Conservation (phyloP, 2,888 invertebrate species). For the Deilephila elpenor region DNA sequence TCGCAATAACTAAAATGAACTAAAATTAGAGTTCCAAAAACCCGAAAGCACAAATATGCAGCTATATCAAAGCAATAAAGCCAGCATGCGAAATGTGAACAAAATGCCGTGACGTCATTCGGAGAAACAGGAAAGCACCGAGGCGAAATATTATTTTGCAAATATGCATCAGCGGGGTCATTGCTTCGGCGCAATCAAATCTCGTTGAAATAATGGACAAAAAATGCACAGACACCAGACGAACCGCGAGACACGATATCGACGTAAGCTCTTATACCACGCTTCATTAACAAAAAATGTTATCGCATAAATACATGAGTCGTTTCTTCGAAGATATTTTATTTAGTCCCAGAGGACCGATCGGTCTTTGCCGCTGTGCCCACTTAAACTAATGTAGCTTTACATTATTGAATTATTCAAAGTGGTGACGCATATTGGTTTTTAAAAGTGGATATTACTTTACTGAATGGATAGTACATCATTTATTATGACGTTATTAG, state of each 20-base stretch:
- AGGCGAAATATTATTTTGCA: constrained; percentile 37
- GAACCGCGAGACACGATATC: constrained; percentile 19
- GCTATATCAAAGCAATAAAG: neutral
- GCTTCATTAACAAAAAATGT: constrained; percentile 19
- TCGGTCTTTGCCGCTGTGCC: neutral
- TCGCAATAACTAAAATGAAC: too few species aligned
- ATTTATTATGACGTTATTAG: too few species aligned
- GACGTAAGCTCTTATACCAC: constrained; percentile 15
- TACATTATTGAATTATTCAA: neutral
- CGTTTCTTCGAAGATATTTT: neutral
- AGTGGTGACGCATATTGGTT: neutral
- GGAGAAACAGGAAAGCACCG: constrained; percentile 33
- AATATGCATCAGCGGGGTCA: constrained; percentile 42
- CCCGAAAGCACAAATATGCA: neutral
- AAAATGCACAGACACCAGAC: constrained; percentile 27
- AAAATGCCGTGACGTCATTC: constrained; percentile 39
- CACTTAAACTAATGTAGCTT: neutral
- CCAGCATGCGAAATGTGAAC: neutral
- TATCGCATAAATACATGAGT: neutral
- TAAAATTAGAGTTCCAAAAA: too few species aligned
- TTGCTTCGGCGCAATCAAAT: constrained; percentile 34
- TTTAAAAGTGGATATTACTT: too few species aligned
- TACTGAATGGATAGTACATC: too few species aligned
- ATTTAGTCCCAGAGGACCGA: neutral
- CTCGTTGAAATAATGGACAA: constrained; percentile 29